Percentiles rank a stretch among this genome's conserved stretches.
phyloP scores from a whole-genome alignment of 2,797 vertebrate species.

The Karalla daura region DNA sequence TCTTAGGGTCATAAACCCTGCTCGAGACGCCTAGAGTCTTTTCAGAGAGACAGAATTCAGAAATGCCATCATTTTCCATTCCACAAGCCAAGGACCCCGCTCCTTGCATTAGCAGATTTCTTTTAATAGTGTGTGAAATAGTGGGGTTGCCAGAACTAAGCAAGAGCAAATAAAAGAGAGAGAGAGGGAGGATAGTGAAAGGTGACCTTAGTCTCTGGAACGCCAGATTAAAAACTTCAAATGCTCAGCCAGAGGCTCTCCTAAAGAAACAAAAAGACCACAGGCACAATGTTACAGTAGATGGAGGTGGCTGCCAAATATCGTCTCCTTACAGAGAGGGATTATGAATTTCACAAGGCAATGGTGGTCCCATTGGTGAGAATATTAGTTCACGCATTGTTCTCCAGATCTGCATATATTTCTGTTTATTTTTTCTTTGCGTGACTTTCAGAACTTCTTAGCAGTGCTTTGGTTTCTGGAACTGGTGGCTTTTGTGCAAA shows the following conservation, averaged over 20 bases:
- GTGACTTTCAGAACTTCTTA: slow-evolving; percentile 57
- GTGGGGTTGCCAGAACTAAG: slow-evolving; percentile 76
- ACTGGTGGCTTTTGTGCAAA: not conserved
- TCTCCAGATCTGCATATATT: slow-evolving; percentile 61
- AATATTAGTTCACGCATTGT: slow-evolving; percentile 75
- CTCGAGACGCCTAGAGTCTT: slow-evolving; percentile 77
- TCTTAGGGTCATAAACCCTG: slow-evolving; percentile 86
- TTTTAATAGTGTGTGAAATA: slow-evolving; percentile 85
- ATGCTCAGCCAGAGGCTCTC: slow-evolving; percentile 77
- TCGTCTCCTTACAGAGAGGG: slow-evolving; percentile 76
- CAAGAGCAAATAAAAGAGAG: slow-evolving; percentile 78
- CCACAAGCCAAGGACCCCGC: slow-evolving; percentile 73
- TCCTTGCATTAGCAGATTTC: slow-evolving; percentile 78
- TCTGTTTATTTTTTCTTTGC: slow-evolving; percentile 46
- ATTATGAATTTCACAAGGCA: slow-evolving; percentile 79
- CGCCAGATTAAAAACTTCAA: slow-evolving; percentile 83
- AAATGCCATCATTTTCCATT: slow-evolving; percentile 81
- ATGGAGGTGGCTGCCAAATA: slow-evolving; percentile 77
- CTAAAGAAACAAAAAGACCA: slow-evolving; percentile 78
- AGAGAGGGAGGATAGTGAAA: slow-evolving; percentile 60
- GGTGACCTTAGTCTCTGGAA: slow-evolving; percentile 83
- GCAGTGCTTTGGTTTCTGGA: not conserved
- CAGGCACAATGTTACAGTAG: slow-evolving; percentile 72
- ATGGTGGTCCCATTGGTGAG: slow-evolving; percentile 67
- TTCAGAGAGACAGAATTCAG: slow-evolving; percentile 80